Conservation (phyloP, 2,888 invertebrate genomes). For the Sesia apiformis region DNA sequence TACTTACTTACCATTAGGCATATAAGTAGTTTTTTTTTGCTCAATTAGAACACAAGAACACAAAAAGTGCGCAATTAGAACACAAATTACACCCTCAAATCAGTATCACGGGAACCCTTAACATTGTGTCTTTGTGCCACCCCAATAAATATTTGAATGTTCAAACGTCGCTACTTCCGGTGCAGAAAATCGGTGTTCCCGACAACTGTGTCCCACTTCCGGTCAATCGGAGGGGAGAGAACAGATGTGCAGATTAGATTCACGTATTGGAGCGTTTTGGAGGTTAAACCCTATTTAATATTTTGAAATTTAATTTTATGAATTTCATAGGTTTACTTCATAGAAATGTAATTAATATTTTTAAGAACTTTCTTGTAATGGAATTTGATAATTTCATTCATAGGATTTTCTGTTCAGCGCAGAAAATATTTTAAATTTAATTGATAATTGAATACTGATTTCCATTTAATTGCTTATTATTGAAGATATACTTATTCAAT, state of each 20-base stretch:
- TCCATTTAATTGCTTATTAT: too few species aligned
- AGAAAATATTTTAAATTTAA: too few species aligned
- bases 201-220: conserved; percentile 70
- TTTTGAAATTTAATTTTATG: not conserved
- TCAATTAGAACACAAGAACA: not conserved
- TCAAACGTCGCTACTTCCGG: conserved; percentile 67
- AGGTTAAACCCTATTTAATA: conserved; percentile 54
- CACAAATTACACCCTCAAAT: not conserved
- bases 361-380: too few species aligned
- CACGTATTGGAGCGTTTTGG: conserved; percentile 40
- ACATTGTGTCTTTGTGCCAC: conserved; percentile 42
- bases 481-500: too few species aligned
- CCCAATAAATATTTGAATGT: conserved; percentile 70
- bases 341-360: too few species aligned
- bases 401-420: too few species aligned
- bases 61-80: not conserved
- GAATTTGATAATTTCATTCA: too few species aligned
- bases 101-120: conserved; percentile 33
- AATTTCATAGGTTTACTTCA: too few species aligned
- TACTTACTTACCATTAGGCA: too few species aligned
- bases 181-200: conserved; percentile 67
- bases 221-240: conserved; percentile 60
- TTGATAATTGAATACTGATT: too few species aligned
- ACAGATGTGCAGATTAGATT: conserved; percentile 70
- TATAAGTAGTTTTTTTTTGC: too few species aligned